Evolutionary conservation across 2,113 vertebrate species (phyloP), one percentile per base, ranked within the genome.

Genomic region (Chaenocephalus aceratus): DNA sequence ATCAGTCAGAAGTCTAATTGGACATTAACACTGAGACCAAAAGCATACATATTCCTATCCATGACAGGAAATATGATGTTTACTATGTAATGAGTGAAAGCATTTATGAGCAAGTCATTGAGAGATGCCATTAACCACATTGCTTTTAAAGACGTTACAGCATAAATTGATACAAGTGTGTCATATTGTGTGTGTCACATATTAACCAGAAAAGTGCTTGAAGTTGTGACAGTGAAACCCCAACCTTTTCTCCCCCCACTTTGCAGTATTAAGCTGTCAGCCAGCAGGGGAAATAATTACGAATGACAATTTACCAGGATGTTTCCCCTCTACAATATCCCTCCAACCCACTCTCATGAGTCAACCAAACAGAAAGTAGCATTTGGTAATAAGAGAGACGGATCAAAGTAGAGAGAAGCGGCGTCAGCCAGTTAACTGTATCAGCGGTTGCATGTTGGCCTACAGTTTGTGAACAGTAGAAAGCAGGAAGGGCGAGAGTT

Each of bases 231-330:
- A 26, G 48, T 49, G 6, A 18, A 56, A 44, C 23, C 9, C 5
- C 65, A 30, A 36, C 56, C 7, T 46, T 66, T 15, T 57, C 44
- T 54, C 58, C 51, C 7, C 59, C 23, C 6, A 41, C 21, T 72
- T 18, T 74, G 49, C 56, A 68, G 77, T 59, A 57, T 80, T 65
- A 83, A 71, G 60, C 60, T 46, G 21, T 10, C 65, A 57, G 62
- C 68, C 79, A 70, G 71, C 84, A 49, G 64, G 69, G 57, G 68
- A 85, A 89, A 86, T 85, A 77, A 85, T 78, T 72, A 78, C 46
- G 13, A 84, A 84, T 80, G 75, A 77, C 60, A 81, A 34, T 82
- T 76, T 74, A 90, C 79, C 82, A 71, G 70, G 12, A 77, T 83
- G 75, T 85, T n/a, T 14, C 11, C 15, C 14, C 48, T 64, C 72